These are phyloP conservation scores for Scrobipalpa atriplicella DNA, from an alignment of 2,888 invertebrate species.

Conservation along the genomic window DNA sequence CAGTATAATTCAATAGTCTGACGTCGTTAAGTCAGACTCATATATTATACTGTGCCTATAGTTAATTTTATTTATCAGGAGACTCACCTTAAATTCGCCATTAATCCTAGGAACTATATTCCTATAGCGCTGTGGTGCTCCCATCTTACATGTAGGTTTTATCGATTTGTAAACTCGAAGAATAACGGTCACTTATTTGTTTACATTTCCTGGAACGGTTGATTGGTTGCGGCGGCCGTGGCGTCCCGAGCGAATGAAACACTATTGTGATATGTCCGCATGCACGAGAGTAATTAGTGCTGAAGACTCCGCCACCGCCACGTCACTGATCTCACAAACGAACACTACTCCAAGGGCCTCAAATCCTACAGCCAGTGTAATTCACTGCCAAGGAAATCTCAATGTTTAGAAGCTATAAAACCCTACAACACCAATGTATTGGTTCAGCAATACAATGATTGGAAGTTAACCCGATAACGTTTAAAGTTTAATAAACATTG, in stretches of 20 bases:
- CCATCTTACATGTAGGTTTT: constrained; percentile 23
- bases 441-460: constrained; percentile 32
- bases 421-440: constrained; percentile 14
- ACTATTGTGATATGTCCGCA: constrained; percentile 46
- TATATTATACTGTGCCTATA: not conserved
- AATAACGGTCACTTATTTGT: constrained; percentile 20
- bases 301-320: constrained; percentile 40
- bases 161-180: not conserved
- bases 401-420: constrained; percentile 7
- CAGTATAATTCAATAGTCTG: too few relatives aligned
- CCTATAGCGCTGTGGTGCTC: constrained; percentile 7
- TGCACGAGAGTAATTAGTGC: constrained; percentile 55
- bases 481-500: constrained; percentile 41
- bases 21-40: too few relatives aligned
- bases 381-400: constrained; percentile 14
- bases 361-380: not conserved
- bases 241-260: constrained; percentile 52
- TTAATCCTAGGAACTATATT: constrained; percentile 23
- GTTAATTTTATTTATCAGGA: too few relatives aligned
- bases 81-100: constrained; percentile 10
- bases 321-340: constrained; percentile 28
- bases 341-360: constrained; percentile 12
- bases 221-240: constrained; percentile 5
- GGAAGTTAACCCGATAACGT: constrained; percentile 36
- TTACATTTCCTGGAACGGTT: constrained; percentile 24